Evolutionary conservation across 2,113 vertebrate species (phyloP), one percentile per base, ranked within the genome.

Genomic region (Apteryx owenii): DNA sequence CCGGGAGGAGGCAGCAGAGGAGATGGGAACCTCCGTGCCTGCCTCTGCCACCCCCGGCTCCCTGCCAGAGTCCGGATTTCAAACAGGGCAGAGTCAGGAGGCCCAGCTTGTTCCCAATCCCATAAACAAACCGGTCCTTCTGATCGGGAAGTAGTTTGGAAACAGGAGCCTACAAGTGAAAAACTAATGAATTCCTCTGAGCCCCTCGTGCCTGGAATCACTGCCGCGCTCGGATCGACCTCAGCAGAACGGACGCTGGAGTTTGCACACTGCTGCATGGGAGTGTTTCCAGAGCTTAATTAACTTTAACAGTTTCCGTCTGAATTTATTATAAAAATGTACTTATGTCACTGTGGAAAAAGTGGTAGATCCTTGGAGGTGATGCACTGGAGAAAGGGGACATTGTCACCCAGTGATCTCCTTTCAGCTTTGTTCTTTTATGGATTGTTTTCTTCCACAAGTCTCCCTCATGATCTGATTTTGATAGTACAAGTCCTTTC

Each of bases 301-400:
- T 20, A 12, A 58, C 14, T 2, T 22, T 10, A n/a, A 25, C 31
- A 10, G 31, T 14, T 36, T 65, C 70, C 40, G 62, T 31, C 7
- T 1, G 3, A 7, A 48, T 6, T 71, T 12, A 44, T 9, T 8
- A 25, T 4, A 29, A 50, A 64, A 40, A 46, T 19, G 28, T 23
- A 25, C 54, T 44, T 7, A 33, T 23, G 75, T 40, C 19, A 31
- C 0, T 0, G 25, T 15, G 54, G 54, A 29, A 29, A 5, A 60
- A 42, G 11, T 0, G 0, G 46, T 10, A 5, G 20, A 31, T 5
- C 15, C 0, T 0, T 0, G 0, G 25, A 48, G 62, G 5, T 25
- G 10, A 40, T 1, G 0, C 20, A 53, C 48, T 26, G 61, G 12
- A 42, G 20, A 70, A 46, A 53, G 12, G 9, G 12, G 31, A 31